Base-by-base conservation (phyloP, 2,113 vertebrate genomes). In the Lophochroa leadbeateri region DNA sequence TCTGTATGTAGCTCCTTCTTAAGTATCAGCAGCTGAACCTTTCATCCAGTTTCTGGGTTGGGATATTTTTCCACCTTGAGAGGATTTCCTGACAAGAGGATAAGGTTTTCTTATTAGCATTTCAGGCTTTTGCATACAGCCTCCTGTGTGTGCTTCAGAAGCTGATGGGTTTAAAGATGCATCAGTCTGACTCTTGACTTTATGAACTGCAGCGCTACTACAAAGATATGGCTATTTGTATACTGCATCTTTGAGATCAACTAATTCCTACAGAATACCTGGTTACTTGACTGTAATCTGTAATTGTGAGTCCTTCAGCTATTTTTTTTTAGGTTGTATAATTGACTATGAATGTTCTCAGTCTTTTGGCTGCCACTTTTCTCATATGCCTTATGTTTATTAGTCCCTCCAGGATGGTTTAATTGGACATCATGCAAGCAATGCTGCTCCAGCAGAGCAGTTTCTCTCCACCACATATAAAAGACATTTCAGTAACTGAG, bases 151-250 rank as follows among this genome's bases (percentile, higher is more conserved):
- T 23, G 43, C 29, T 86, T 86, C 17, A 43, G 64, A 65, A 65
- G 8, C 8, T 24, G 46, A 2, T 50, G 25, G 8, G 1, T 69
- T 86, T 83, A 60, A 60, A 83, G 70, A 31, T 37, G 10, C 11
- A 33, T 9, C 7, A 31, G 9, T 44, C 25, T 82, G 47, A 55
- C 18, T 67, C 41, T 39, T 33, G 79, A 33, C 28, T 50, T 39
- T 19, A 7, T 0, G 0, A 60, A 23, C 5, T 55, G 33, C 7
- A 18, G 8, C 29, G 14, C 21, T 65, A 17, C 4, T 46, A 29
- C 17, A 43, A 70, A 71, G 14, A 39, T 24, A 17, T 27, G 4
- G 23, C 12, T 1, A 3, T 24, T 76, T 49, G 24, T 60, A 6
- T 37, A 19, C 13, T 65, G 14, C 2, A 8, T 12, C 7, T 52